These are phyloP conservation scores for Varecia variegata DNA, from an alignment of 2,797 vertebrate genomes.

Conservation along the genomic window DNA sequence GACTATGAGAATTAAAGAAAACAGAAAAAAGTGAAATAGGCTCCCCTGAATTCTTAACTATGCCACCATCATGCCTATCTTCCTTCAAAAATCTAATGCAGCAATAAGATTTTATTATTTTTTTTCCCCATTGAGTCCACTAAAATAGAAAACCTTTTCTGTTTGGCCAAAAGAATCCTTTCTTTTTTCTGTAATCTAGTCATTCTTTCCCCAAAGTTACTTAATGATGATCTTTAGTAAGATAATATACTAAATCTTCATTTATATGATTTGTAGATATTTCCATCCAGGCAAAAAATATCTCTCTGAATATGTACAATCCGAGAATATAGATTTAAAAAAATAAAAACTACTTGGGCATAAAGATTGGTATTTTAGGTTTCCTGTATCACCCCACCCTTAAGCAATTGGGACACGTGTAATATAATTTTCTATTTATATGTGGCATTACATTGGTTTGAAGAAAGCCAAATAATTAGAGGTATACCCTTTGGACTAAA, in stretches of 20 bases:
- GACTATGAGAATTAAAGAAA: constrained; percentile 8
- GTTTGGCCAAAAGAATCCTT: neutral
- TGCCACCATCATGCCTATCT: neutral
- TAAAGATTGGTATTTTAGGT: neutral
- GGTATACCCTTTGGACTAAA: neutral
- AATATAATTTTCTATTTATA: neutral
- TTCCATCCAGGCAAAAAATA: neutral
- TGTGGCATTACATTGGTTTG: neutral
- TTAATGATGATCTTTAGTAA: neutral
- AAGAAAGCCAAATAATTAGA: neutral
- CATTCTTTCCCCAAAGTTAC: neutral
- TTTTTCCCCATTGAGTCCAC: neutral
- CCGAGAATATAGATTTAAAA: neutral
- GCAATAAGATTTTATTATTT: neutral
- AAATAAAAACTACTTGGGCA: neutral
- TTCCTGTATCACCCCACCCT: neutral
- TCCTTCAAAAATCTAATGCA: neutral
- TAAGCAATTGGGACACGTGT: neutral
- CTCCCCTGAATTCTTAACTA: neutral
- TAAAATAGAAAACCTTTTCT: constrained; percentile 20
- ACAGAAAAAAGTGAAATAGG: neutral
- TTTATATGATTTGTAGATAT: neutral
- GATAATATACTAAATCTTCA: neutral
- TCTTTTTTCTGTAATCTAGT: neutral
- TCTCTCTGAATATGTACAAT: neutral